These are phyloP conservation scores for Psittacula cyanocephala DNA, from an alignment of 2,113 vertebrate genomes.

Conservation along the genomic window DNA sequence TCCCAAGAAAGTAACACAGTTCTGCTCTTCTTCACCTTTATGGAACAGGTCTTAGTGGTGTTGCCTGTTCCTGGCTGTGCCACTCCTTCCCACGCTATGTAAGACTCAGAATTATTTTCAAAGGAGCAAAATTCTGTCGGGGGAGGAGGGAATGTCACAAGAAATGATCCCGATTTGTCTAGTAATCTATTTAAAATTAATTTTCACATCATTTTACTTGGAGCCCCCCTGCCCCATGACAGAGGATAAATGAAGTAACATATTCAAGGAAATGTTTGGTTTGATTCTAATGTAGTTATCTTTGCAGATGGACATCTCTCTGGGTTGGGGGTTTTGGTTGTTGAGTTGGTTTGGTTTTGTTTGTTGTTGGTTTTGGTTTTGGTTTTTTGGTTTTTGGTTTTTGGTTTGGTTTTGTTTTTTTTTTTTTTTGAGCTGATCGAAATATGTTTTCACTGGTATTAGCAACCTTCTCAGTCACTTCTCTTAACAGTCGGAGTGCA, in stretches of 20 bases:
- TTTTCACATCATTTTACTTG: background rate
- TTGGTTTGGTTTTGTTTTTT: accelerated
- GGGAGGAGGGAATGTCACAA: background rate
- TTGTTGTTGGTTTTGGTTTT: background rate
- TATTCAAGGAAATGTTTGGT: constrained; percentile 47
- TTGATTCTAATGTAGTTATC: constrained; percentile 52
- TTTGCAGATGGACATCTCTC: constrained; percentile 10
- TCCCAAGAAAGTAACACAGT: background rate
- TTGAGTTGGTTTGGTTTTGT: background rate
- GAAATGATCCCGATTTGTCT: accelerated
- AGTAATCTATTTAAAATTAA: constrained; percentile 12
- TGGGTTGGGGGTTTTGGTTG: background rate
- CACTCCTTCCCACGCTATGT: background rate
- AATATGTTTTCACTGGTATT: constrained; percentile 23
- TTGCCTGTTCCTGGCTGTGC: background rate
- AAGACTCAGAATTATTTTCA: background rate
- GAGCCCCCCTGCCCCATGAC: background rate
- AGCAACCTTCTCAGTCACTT: constrained; percentile 15
- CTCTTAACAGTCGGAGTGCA: background rate
- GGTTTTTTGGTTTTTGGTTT: no score
- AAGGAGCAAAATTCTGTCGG: background rate
- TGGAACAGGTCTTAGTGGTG: background rate
- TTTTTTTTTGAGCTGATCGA: constrained; percentile 29
- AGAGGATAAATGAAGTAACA: constrained; percentile 30
- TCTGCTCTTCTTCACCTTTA: constrained; percentile 58